These are phyloP conservation scores for Catagonus wagneri DNA, from an alignment of 2,113 vertebrate species.

Conservation along the genomic window DNA sequence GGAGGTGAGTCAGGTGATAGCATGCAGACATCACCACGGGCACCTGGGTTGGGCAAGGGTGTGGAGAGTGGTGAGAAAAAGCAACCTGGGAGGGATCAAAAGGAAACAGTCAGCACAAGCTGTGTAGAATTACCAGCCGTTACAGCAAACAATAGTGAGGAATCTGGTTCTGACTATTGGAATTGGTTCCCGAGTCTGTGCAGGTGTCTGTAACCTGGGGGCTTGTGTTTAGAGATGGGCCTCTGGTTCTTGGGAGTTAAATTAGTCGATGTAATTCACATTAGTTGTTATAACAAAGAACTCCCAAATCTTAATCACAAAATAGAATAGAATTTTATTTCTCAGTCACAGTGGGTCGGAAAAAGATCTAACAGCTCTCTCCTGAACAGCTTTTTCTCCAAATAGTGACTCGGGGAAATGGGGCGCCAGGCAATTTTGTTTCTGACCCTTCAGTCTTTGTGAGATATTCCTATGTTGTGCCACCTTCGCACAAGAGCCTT, in stretches of 20 bases:
- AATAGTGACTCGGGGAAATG: background rate
- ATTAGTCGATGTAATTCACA: background rate
- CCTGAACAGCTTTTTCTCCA: background rate
- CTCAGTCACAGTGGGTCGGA: background rate
- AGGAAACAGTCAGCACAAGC: background rate
- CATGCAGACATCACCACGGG: background rate
- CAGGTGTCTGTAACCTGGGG: background rate
- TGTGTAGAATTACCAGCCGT: background rate
- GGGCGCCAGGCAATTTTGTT: background rate
- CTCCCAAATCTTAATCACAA: background rate
- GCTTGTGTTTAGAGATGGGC: background rate
- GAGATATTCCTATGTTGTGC: background rate
- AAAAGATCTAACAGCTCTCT: background rate
- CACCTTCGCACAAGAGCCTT: background rate
- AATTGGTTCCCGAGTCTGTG: background rate
- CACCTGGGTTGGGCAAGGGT: background rate
- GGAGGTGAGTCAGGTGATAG: background rate
- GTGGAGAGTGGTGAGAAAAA: background rate
- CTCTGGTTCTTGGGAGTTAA: background rate
- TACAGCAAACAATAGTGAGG: background rate
- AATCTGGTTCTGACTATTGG: background rate
- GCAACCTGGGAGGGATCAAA: background rate
- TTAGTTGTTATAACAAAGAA: background rate
- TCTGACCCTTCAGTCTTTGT: background rate
- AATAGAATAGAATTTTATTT: background rate